A percentile compares a stretch with the other conserved stretches of the same genome.
phyloP scores from a whole-genome alignment of 1,140 invertebrate genomes.

The Brachionus angularis region DNA sequence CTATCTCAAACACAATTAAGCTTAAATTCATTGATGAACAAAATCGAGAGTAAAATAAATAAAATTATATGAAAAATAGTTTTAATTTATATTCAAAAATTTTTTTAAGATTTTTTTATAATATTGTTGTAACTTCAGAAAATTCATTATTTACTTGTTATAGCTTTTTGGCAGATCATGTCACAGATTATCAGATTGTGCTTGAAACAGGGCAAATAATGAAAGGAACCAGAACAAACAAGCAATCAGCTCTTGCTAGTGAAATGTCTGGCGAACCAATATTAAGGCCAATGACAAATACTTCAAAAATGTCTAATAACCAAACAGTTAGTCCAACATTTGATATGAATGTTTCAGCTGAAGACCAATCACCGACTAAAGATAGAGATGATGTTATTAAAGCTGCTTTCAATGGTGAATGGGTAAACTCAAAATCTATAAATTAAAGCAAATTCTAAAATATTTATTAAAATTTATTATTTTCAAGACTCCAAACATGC shows the following conservation, averaged over 20 bases:
- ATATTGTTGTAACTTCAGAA: slow-evolving; percentile 55
- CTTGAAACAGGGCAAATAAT: slow-evolving; percentile 50
- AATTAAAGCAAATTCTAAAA: no score
- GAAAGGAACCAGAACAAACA: slow-evolving; percentile 35
- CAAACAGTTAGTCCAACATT: slow-evolving; percentile 32
- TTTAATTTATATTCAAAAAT: neutral
- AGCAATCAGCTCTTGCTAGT: neutral
- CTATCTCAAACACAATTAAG: slow-evolving; percentile 49
- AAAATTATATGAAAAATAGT: neutral
- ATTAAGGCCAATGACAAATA: slow-evolving; percentile 16
- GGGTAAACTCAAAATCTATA: neutral
- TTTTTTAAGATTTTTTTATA: slow-evolving; percentile 49
- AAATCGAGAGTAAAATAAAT: slow-evolving; percentile 27
- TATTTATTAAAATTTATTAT: neutral
- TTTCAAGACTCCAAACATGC: neutral
- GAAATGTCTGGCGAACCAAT: slow-evolving; percentile 40
- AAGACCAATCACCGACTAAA: neutral
- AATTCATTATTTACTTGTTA: slow-evolving; percentile 57
- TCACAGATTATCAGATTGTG: slow-evolving; percentile 56
- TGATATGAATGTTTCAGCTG: slow-evolving; percentile 22
- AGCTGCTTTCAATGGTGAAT: slow-evolving; percentile 31
- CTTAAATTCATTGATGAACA: slow-evolving; percentile 37
- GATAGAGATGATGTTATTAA: slow-evolving; percentile 25
- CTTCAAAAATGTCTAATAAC: slow-evolving; percentile 31
- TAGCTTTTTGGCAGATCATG: slow-evolving; percentile 54